Base-by-base conservation (phyloP, 2,113 vertebrate genomes). In the Orcinus orca region DNA sequence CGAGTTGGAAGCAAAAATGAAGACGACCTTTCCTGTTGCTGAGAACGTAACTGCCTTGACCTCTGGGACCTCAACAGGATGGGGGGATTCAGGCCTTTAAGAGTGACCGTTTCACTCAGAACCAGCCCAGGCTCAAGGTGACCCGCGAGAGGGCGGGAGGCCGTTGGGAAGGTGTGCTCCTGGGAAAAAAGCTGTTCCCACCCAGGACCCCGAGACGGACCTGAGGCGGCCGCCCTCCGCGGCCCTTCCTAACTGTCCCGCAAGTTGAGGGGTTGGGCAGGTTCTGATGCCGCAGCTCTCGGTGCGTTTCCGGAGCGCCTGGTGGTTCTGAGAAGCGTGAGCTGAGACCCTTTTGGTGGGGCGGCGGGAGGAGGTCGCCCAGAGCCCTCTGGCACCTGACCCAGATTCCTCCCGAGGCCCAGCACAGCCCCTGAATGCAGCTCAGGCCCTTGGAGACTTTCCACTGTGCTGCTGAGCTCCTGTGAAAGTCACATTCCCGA, bases 401-500 rank as follows among this genome's bases (percentile, higher is more conserved):
- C 53, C 53, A 17, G 53, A 18, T 80, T 41, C 58, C 1, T 21
- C n/a, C 21, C 1, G 0, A 65, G 26, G 29, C 86, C 60, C 50
- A 3, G 8, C 0, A 2, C 18, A 15, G 20, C 68, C 77, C 36
- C 36, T 8, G 62, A 60, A 50, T 50, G 38, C 36, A 63, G 71
- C 50, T 89, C 68, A 77, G 76, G 79, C 73, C 90, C 87, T 55
- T 38, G 36, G 77, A 81, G 71, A 60, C 88, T 85, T 81, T 86
- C 71, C 83, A n/a, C 70, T 21, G 50, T 62, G 79, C 62, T 44
- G 8, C 55, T 74, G 79, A 73, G 38, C 93, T 92, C 29, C 88
- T 91, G 95, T 90, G 89, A 82, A 93, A 93, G 79, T 74, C 21
- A 80, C 77, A 10, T 29, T 84, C n/a, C 80, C 73, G 31, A 71